A percentile compares a stretch with the other conserved stretches of the same genome.
phyloP scores from a whole-genome alignment of 1,140 invertebrate species.

The Zaprionus camerounensis region DNA sequence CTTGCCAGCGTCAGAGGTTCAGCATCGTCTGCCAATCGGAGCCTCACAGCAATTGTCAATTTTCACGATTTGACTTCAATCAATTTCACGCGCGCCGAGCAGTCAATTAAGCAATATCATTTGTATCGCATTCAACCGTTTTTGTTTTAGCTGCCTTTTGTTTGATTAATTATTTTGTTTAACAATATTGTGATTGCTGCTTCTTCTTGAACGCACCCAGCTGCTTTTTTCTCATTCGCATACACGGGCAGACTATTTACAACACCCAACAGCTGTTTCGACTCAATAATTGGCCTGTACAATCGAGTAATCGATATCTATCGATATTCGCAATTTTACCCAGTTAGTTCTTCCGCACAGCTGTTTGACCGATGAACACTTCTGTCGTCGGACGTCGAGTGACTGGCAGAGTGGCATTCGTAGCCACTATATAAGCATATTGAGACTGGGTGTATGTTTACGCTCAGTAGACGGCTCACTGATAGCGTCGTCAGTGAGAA shows the following conservation, averaged over 20 bases:
- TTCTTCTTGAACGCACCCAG: slow-evolving; percentile 37
- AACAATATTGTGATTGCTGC: slow-evolving; percentile 62
- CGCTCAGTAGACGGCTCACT: slow-evolving; percentile 29
- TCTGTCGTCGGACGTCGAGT: slow-evolving; percentile 42
- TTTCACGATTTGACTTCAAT: slow-evolving; percentile 57
- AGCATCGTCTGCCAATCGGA: slow-evolving; percentile 49
- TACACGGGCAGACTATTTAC: slow-evolving; percentile 44
- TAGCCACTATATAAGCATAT: slow-evolving; percentile 51
- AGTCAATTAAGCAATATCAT: slow-evolving; percentile 43
- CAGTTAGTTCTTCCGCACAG: slow-evolving; percentile 28
- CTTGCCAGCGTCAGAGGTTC: slow-evolving; percentile 37
- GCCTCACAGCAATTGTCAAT: slow-evolving; percentile 41
- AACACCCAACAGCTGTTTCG: slow-evolving; percentile 43
- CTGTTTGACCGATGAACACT: slow-evolving; percentile 18
- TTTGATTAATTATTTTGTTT: slow-evolving; percentile 58
- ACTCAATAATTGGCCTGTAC: slow-evolving; percentile 19
- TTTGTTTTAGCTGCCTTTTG: slow-evolving; percentile 41
- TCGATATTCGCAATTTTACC: slow-evolving; percentile 17
- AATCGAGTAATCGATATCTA: slow-evolving; percentile 41
- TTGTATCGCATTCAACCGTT: slow-evolving; percentile 14
- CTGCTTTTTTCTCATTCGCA: slow-evolving; percentile 49
- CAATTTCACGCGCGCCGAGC: slow-evolving; percentile 39
- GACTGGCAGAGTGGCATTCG: slow-evolving; percentile 36
- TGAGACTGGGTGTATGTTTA: slow-evolving; percentile 17
- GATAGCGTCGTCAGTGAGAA: slow-evolving; percentile 36